Conservation (phyloP, 2,113 vertebrate species). For the Brevimyrus niger region DNA sequence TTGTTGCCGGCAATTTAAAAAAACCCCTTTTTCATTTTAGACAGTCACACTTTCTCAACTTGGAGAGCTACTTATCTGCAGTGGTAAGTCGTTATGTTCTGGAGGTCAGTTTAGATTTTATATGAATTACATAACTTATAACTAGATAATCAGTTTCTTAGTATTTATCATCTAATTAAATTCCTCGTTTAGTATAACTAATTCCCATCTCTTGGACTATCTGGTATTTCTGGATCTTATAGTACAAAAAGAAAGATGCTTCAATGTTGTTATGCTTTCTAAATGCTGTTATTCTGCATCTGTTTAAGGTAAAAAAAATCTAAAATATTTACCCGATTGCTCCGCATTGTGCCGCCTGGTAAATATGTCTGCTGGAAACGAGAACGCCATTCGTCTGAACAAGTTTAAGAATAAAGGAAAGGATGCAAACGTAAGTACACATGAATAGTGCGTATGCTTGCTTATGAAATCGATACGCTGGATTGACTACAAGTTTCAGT, state of each 20-base stretch:
- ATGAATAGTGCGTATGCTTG: background rate
- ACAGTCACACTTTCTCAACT: background rate
- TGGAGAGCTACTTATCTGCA: background rate
- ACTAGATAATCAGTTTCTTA: background rate
- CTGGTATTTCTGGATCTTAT: background rate
- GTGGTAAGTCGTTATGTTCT: background rate
- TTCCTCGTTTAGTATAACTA: background rate
- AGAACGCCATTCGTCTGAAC: slow-evolving; percentile 62
- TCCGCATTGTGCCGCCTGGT: background rate
- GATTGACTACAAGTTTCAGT: background rate
- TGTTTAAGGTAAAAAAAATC: background rate
- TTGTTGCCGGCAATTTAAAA: slow-evolving; percentile 77
- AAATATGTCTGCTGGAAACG: slow-evolving; percentile 73
- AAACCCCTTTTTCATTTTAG: slow-evolving; percentile 7
- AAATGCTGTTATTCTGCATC: background rate
- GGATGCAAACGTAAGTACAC: slow-evolving; percentile 53
- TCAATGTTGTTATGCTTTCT: background rate
- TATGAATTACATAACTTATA: background rate
- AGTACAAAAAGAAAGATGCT: background rate
- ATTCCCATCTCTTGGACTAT: background rate
- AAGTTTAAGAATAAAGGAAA: slow-evolving; percentile 93
- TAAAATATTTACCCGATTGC: background rate
- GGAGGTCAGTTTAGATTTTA: background rate
- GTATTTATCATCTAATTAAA: background rate
- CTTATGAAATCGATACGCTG: background rate